Percentiles rank a stretch among this genome's conserved stretches.
Evolutionary conservation across 2,797 vertebrate genomes (phyloP).

Genomic region (Margarornis squamiger): DNA sequence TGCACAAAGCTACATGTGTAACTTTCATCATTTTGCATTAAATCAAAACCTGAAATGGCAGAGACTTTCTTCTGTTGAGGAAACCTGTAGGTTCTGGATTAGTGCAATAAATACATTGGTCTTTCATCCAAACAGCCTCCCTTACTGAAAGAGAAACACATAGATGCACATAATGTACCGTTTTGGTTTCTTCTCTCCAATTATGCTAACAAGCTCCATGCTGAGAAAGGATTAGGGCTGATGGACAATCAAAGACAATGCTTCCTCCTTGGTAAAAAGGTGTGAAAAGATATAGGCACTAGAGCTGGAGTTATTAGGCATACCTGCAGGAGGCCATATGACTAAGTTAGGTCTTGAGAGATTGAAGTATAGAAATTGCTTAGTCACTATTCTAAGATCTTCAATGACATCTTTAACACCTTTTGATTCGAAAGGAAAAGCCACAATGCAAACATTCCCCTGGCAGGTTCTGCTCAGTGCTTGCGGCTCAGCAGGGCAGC

Average conservation of each 20-base stretch:
- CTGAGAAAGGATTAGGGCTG: conserved; percentile 81
- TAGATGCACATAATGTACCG: conserved; percentile 72
- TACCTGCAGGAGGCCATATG: conserved; percentile 74
- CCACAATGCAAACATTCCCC: conserved; percentile 75
- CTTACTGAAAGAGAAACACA: conserved; percentile 58
- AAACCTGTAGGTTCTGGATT: conserved; percentile 65
- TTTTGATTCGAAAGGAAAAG: conserved; percentile 75
- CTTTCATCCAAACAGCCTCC: conserved; percentile 75
- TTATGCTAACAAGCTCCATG: conserved; percentile 83
- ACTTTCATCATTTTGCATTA: conserved; percentile 31
- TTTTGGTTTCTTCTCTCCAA: conserved; percentile 80
- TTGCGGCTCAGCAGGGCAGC: conserved; percentile 82
- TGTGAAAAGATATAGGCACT: conserved; percentile 75
- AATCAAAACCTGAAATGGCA: conserved; percentile 60
- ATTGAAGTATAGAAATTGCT: conserved; percentile 71
- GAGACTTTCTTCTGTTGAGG: not conserved
- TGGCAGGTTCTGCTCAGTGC: conserved; percentile 84
- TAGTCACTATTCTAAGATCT: conserved; percentile 71
- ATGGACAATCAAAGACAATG: conserved; percentile 84
- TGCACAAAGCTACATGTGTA: not conserved
- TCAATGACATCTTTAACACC: conserved; percentile 73
- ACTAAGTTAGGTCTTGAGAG: conserved; percentile 69
- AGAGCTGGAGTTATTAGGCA: conserved; percentile 75
- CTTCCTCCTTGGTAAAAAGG: conserved; percentile 78
- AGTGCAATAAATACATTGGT: conserved; percentile 66